phyloP scores from a whole-genome alignment of 1,140 invertebrate genomes.

The Neodiprion lecontei region DNA sequence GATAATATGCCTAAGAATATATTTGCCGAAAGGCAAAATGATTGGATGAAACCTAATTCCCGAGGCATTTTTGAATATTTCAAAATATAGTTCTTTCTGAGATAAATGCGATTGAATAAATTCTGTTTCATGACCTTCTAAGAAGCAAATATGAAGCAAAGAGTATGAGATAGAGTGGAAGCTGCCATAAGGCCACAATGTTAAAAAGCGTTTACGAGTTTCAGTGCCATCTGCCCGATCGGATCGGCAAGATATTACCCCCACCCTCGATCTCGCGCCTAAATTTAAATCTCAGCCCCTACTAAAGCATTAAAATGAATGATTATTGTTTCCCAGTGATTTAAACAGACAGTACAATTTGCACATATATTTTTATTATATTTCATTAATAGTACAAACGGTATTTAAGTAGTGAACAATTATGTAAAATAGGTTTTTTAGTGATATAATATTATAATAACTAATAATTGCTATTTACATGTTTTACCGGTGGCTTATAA shows the following conservation, averaged over 20 bases:
- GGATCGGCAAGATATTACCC: background rate
- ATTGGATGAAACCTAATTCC: no score
- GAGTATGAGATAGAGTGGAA: no score
- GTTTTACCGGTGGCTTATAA: background rate
- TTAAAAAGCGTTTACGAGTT: background rate
- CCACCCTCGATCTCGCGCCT: background rate
- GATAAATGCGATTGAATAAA: no score
- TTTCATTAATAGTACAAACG: background rate
- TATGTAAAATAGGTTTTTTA: background rate
- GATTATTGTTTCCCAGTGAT: background rate
- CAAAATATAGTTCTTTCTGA: no score
- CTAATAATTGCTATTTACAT: background rate
- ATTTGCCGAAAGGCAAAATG: no score
- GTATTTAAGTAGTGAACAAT: background rate
- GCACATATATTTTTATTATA: background rate
- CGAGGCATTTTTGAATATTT: no score
- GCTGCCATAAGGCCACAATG: no score
- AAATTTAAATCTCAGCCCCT: background rate
- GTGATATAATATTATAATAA: background rate
- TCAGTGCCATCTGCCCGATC: background rate
- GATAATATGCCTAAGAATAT: no score
- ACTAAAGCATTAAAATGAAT: background rate
- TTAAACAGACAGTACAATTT: background rate
- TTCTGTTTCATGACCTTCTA: no score
- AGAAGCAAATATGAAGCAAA: no score